Percentiles rank a stretch among this genome's conserved stretches.
These are phyloP conservation scores for Rhea americana DNA, from an alignment of 2,113 vertebrate species.

Conservation along the genomic window DNA sequence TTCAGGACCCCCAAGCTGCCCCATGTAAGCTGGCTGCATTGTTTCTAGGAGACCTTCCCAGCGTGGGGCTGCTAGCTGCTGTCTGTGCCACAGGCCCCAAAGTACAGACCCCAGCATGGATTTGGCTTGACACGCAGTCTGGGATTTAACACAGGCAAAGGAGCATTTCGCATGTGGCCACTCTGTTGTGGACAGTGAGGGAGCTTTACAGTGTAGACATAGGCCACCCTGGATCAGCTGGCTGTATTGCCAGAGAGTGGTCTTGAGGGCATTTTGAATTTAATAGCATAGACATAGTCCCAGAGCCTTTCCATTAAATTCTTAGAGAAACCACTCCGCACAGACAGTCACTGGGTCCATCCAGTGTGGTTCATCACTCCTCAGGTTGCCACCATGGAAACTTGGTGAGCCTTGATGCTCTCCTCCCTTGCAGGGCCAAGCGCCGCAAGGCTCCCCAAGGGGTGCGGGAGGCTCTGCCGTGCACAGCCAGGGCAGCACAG, in stretches of 20 bases:
- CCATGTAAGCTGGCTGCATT: too few relatives aligned
- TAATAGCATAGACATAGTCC: accelerated
- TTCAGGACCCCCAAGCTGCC: too few relatives aligned
- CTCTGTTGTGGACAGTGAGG: accelerated
- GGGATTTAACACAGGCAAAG: too few relatives aligned
- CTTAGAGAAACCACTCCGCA: accelerated
- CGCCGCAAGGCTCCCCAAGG: accelerated
- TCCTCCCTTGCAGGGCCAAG: not conserved
- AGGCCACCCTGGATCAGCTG: accelerated
- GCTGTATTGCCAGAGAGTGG: not conserved
- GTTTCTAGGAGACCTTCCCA: too few relatives aligned
- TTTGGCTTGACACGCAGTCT: too few relatives aligned
- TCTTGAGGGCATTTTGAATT: not conserved
- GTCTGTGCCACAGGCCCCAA: too few relatives aligned
- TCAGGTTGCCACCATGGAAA: accelerated
- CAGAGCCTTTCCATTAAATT: not conserved
- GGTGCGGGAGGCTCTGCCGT: not conserved
- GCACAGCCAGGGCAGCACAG: accelerated
- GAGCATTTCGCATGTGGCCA: not conserved
- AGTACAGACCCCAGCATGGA: too few relatives aligned
- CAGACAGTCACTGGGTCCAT: accelerated
- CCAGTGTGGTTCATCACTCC: accelerated
- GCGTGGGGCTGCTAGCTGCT: too few relatives aligned
- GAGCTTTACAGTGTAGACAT: accelerated
- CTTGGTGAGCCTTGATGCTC: not conserved